These are phyloP conservation scores for Gallinago paraguaiae DNA, from an alignment of 2,113 vertebrate species.

Conservation along the genomic window DNA sequence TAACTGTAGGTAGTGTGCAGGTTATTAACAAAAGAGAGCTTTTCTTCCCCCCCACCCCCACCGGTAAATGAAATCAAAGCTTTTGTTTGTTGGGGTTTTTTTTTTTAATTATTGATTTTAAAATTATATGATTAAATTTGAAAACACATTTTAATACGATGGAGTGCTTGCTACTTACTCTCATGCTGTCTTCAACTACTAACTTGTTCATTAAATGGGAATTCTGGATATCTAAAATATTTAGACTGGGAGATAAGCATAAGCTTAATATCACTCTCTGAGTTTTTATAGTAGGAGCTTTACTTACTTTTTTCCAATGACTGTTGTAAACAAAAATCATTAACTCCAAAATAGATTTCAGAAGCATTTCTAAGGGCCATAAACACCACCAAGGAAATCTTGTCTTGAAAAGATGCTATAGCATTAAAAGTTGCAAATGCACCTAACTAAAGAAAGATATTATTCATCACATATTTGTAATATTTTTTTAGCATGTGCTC, in stretches of 20 bases:
- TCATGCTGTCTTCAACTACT: not conserved
- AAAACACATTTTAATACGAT: not conserved
- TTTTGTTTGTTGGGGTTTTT: too few relatives aligned
- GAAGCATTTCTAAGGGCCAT: not conserved
- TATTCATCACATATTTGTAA: rapidly evolving
- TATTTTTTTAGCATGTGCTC: not conserved
- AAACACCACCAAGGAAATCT: not conserved
- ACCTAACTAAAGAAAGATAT: not conserved
- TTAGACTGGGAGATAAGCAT: not conserved
- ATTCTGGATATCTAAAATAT: not conserved
- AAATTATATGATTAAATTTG: not conserved
- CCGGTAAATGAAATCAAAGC: too few relatives aligned
- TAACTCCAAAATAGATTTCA: not conserved
- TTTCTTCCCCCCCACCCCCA: too few relatives aligned
- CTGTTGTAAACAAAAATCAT: not conserved
- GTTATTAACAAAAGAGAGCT: too few relatives aligned
- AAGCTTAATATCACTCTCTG: not conserved
- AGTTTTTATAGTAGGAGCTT: not conserved
- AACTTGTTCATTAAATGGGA: not conserved
- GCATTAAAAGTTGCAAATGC: not conserved
- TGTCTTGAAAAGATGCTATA: not conserved
- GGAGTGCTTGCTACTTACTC: rapidly evolving
- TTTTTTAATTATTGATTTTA: not conserved
- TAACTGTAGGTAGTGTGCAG: too few relatives aligned
- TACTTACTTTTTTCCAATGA: not conserved